phyloP scores from a whole-genome alignment of 2,113 vertebrate species.

The Ceratotherium simum region DNA sequence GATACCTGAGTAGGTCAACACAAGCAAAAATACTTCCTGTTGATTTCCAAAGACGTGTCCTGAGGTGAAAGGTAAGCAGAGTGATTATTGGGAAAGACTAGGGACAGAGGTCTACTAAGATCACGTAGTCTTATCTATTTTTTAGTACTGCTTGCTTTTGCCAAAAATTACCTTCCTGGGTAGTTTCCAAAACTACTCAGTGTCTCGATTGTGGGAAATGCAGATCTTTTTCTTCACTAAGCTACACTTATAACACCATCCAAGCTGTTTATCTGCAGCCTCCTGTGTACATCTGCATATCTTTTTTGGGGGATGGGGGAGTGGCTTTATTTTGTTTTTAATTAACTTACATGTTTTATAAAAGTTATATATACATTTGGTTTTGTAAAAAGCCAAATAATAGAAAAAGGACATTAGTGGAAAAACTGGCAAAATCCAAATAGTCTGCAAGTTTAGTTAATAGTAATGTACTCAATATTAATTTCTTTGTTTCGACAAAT shows the following conservation, averaged over 20 bases:
- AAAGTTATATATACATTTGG: neutral
- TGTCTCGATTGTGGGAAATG: slow-evolving; percentile 6
- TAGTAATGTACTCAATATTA: neutral
- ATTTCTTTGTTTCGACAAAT: slow-evolving; percentile 60
- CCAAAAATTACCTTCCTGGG: neutral
- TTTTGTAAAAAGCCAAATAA: slow-evolving; percentile 6
- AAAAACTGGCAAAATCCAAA: slow-evolving; percentile 46
- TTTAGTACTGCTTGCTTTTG: neutral
- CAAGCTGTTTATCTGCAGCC: neutral
- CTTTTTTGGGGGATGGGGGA: neutral
- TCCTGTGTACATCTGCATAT: neutral
- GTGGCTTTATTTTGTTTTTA: slow-evolving; percentile 27
- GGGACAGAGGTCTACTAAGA: neutral
- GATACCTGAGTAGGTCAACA: neutral
- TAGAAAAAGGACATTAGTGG: slow-evolving; percentile 6
- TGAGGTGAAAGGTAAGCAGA: slow-evolving; percentile 21
- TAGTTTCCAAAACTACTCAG: neutral
- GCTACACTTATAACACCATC: neutral
- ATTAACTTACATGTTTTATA: slow-evolving; percentile 15
- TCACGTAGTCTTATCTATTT: neutral
- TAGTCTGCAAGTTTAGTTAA: slow-evolving; percentile 45
- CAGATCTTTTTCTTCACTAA: neutral
- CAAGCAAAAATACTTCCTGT: neutral
- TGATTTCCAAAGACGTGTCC: slow-evolving; percentile 34
- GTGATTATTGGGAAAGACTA: slow-evolving; percentile 1